Percentiles rank a stretch among this genome's conserved stretches.
phyloP scores from a whole-genome alignment of 2,113 vertebrate genomes.

The Alouatta palliata region DNA sequence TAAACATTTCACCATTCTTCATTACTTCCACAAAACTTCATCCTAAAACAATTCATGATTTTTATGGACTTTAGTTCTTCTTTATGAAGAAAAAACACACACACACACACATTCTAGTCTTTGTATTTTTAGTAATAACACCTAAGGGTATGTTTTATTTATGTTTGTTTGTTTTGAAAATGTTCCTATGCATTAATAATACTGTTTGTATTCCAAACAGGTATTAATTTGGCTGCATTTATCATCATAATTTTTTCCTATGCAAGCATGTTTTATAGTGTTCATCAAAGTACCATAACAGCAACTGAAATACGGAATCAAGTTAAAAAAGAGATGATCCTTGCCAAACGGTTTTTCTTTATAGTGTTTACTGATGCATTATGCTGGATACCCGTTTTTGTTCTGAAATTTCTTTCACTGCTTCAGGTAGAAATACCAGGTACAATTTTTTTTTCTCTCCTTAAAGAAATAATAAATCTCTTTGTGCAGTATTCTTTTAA shows the following conservation, averaged over 20 bases:
- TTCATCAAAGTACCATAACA: slow-evolving; percentile 92
- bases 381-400: slow-evolving; percentile 98
- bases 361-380: slow-evolving; percentile 98
- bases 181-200: background rate
- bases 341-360: slow-evolving; percentile 98
- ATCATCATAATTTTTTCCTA: slow-evolving; percentile 97
- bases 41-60: background rate
- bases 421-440: slow-evolving; percentile 97
- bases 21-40: background rate
- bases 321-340: slow-evolving; percentile 95
- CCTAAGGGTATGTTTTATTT: background rate
- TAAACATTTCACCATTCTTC: background rate
- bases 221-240: slow-evolving; percentile 96
- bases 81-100: background rate
- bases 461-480: background rate
- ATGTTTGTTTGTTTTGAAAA: background rate
- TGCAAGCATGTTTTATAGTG: slow-evolving; percentile 98
- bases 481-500: background rate
- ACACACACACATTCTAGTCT: background rate
- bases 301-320: slow-evolving; percentile 95
- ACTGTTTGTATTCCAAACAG: slow-evolving; percentile 81
- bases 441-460: slow-evolving; percentile 75
- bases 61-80: slow-evolving; percentile 6
- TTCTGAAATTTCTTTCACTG: slow-evolving; percentile 96
- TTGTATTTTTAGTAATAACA: background rate